phyloP scores from a whole-genome alignment of 2,888 invertebrate genomes.

The Platycheirus albimanus region DNA sequence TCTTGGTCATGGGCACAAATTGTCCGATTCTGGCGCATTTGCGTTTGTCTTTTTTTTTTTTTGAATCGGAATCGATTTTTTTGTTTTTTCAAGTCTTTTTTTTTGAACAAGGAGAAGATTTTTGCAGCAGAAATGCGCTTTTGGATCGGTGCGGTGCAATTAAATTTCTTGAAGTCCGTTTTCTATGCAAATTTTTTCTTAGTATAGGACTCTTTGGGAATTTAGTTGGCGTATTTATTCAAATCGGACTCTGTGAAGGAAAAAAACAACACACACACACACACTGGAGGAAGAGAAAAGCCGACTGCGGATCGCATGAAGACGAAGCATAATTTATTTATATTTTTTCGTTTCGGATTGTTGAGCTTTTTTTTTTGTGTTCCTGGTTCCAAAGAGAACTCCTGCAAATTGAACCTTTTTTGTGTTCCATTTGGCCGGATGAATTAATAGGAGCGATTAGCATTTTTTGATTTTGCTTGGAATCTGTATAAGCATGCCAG shows the following conservation, averaged over 20 bases:
- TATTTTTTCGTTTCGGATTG: not conserved
- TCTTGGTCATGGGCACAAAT: constrained; percentile 52
- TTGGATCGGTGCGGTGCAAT: constrained; percentile 55
- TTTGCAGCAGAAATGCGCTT: constrained; percentile 40
- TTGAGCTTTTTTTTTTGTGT: not conserved
- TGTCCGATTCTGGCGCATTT: constrained; percentile 50
- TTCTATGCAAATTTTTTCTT: constrained; percentile 67
- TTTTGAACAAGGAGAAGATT: constrained; percentile 20
- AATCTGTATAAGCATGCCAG: constrained; percentile 8
- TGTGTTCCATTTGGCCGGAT: constrained; percentile 66
- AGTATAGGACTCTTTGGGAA: constrained; percentile 53
- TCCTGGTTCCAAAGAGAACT: constrained; percentile 5
- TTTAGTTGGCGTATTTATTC: constrained; percentile 69
- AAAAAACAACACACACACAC: not conserved
- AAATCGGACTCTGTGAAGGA: constrained; percentile 40
- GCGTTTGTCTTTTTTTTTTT: constrained; percentile 2
- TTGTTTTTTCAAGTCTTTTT: constrained; percentile 3
- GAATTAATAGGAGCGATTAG: constrained; percentile 70
- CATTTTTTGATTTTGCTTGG: constrained; percentile 60
- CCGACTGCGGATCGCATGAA: not conserved
- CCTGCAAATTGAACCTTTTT: constrained; percentile 6
- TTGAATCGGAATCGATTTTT: constrained; percentile 14
- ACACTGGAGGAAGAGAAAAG: not conserved
- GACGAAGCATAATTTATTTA: constrained; percentile 28
- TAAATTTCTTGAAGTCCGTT: constrained; percentile 69